Evolutionary conservation across 92 coral and sea anemone genomes (phyloP).

Genomic region (Galaxea fascicularis): DNA sequence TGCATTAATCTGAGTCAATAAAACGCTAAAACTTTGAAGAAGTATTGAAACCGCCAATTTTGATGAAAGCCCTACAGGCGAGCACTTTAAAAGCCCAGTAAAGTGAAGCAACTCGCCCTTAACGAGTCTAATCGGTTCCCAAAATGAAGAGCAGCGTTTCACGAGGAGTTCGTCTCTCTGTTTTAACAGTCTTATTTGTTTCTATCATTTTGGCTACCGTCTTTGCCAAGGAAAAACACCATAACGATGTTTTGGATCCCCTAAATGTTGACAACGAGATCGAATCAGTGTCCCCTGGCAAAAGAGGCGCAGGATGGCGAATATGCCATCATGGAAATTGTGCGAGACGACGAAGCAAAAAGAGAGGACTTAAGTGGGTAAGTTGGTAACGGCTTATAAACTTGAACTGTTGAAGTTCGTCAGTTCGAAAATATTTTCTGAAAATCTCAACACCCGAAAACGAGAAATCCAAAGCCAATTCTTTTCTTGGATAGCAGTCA

Average conservation of each 20-base stretch:
- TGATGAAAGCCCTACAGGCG: background rate
- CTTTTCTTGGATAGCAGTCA: background rate
- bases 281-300: background rate
- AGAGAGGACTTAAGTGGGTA: slow-evolving; percentile 22
- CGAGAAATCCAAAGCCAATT: background rate
- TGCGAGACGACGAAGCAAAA: background rate
- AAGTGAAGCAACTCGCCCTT: background rate
- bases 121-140: too few species aligned
- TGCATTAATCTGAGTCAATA: slow-evolving; percentile 32
- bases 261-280: background rate
- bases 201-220: slow-evolving; percentile 5
- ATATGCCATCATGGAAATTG: slow-evolving; percentile 22
- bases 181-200: slow-evolving; percentile 14
- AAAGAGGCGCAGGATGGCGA: background rate
- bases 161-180: background rate
- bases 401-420: too few species aligned
- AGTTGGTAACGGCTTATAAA: background rate
- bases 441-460: background rate
- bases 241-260: background rate
- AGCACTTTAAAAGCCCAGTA: background rate
- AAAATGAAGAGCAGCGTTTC: slow-evolving; percentile 22
- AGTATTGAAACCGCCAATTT: slow-evolving; percentile 7
- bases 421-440: too few species aligned
- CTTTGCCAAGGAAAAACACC: background rate
- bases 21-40: slow-evolving; percentile 8